Percentiles rank a stretch among this genome's conserved stretches.
Evolutionary conservation across 1,140 invertebrate species (phyloP).

Genomic region (Eufriesea mexicana): DNA sequence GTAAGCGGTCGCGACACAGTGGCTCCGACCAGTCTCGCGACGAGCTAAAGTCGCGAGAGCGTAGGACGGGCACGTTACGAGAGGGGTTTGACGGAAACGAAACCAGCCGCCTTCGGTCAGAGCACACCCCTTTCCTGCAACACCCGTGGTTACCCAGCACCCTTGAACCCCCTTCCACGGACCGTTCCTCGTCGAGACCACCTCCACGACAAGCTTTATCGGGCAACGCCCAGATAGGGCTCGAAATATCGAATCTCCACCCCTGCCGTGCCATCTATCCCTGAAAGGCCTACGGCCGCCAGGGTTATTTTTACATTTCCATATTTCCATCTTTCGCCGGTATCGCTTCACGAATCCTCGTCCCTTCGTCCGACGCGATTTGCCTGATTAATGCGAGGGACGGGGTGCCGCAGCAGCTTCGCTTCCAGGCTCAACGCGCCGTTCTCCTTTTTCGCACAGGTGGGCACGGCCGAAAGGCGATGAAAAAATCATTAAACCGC

Average conservation of each 20-base stretch:
- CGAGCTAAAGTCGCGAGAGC: background rate
- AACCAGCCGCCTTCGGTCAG: slow-evolving; percentile 22
- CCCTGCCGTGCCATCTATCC: slow-evolving; percentile 4
- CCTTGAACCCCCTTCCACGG: slow-evolving; percentile 46
- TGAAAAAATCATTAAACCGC: background rate
- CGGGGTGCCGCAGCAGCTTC: too few relatives aligned
- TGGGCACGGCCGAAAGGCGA: background rate
- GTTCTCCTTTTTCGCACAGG: too few relatives aligned
- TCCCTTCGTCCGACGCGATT: accelerated
- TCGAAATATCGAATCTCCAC: slow-evolving; percentile 65
- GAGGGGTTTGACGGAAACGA: slow-evolving; percentile 52
- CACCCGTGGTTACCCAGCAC: slow-evolving; percentile 42
- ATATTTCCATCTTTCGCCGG: slow-evolving; percentile 49
- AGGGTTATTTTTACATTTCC: slow-evolving; percentile 53
- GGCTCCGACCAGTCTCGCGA: background rate
- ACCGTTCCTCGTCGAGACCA: slow-evolving; percentile 28
- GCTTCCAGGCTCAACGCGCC: too few relatives aligned
- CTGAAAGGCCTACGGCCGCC: slow-evolving; percentile 14
- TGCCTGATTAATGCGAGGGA: background rate
- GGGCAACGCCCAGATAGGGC: slow-evolving; percentile 72
- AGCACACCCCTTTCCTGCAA: background rate
- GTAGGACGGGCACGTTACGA: background rate
- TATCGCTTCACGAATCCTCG: background rate
- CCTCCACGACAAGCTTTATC: slow-evolving; percentile 59
- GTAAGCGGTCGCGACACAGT: background rate